These are phyloP conservation scores for Eidolon dupreanum DNA, from an alignment of 2,797 vertebrate species.

Conservation along the genomic window DNA sequence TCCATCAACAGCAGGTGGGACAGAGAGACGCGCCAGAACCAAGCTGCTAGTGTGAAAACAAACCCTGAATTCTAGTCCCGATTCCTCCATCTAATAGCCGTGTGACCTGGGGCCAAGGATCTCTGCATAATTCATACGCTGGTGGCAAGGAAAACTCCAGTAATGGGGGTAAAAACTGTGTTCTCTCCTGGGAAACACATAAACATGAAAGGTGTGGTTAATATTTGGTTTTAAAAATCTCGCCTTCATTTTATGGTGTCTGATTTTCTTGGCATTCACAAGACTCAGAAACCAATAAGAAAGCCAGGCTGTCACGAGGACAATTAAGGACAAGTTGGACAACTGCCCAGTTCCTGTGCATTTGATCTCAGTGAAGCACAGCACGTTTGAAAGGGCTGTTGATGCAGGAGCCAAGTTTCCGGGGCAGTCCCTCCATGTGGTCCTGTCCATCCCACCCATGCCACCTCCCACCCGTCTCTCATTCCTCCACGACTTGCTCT, in stretches of 20 bases:
- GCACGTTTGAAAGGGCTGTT: not conserved
- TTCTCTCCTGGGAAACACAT: not conserved
- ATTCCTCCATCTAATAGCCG: not conserved
- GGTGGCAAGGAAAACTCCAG: not conserved
- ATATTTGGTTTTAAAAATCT: conserved; percentile 54
- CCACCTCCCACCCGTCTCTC: not conserved
- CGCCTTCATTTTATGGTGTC: conserved; percentile 42
- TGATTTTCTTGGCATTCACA: conserved; percentile 48
- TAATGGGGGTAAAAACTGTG: not conserved
- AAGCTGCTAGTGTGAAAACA: not conserved
- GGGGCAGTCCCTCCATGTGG: not conserved
- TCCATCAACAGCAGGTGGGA: not conserved
- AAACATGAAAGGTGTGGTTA: not conserved
- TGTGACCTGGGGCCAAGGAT: not conserved
- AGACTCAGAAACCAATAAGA: not conserved
- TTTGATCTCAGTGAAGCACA: not conserved
- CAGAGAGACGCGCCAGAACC: not conserved
- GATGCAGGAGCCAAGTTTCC: not conserved
- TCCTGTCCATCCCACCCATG: not conserved
- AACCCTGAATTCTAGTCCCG: not conserved
- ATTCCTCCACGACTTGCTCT: not conserved
- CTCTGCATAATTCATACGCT: not conserved
- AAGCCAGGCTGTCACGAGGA: conserved; percentile 19
- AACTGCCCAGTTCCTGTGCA: not conserved
- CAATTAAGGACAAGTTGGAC: conserved; percentile 48